Base-by-base conservation (phyloP, 2,888 invertebrate species). In the Prionchulus punctatus region DNA sequence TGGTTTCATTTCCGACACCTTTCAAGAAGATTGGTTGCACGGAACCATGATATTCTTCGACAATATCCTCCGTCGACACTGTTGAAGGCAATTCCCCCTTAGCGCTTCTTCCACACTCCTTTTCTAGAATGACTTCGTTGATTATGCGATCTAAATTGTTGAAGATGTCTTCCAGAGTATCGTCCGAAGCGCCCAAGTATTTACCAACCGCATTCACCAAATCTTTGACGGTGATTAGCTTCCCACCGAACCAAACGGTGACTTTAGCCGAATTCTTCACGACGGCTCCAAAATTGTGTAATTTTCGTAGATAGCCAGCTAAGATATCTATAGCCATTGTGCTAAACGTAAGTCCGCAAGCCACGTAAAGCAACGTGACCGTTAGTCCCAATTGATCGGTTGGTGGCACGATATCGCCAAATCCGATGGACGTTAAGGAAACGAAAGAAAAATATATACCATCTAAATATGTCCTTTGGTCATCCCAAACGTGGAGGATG, bases 391-490 rank as follows among this genome's bases (percentile, higher is more conserved):
- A 15, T 28, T 23, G 26, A 28, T n/a, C 27, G 4, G 26, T n/a
- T n/a, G n/a, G n/a, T 12, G 52, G 52, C n/a, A 51, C 52, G 26
- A 51, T 15, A 30, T 51, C 52, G 30, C 52, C 52, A 51, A 51
- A 51, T 21, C 52, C 52, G 36, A 36, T 36, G 36, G 36, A 12
- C 18, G 26, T n/a, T 15, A n/a, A 23, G 25, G 12, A 12, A 48
- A 25, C n/a, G 26, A 25, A 48, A 12, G n/a, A 15, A n/a, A 48
- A 26, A n/a, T 48, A 48, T 7, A 25, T 15, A 18, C 12, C 36
- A 36, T 36, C 36, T 7, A 36, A 12, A 18, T 12, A 36, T 7
- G 36, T 12, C 36, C 36, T 12, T 12, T 36, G 36, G 7, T 7
- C 7, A 12, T 36, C 36, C 7, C 18, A 36, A 18, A 36, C 12